These are phyloP conservation scores for Philonicus albiceps DNA, from an alignment of 2,888 invertebrate genomes.

Conservation along the genomic window DNA sequence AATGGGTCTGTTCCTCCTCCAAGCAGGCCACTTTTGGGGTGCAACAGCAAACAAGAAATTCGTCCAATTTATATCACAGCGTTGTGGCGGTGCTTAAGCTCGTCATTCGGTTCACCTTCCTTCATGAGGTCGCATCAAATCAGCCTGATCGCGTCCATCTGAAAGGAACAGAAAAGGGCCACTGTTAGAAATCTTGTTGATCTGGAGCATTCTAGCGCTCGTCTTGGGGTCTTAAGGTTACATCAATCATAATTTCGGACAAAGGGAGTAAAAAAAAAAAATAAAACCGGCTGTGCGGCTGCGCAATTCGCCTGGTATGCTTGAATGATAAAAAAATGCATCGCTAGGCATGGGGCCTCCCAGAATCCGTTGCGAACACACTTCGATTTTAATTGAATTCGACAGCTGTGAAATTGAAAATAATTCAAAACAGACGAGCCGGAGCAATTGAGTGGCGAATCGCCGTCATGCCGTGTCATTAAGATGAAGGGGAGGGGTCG, in stretches of 20 bases:
- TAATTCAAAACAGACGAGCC: conserved; percentile 14
- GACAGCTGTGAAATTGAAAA: conserved; percentile 28
- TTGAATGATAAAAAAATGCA: neutral
- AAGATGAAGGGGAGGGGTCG: neutral
- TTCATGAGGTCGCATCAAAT: conserved; percentile 42
- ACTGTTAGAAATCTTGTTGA: conserved; percentile 7
- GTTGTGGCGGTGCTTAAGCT: neutral
- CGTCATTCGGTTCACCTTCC: conserved; percentile 15
- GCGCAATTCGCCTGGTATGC: neutral
- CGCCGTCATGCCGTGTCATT: neutral
- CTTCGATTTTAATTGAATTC: conserved; percentile 11
- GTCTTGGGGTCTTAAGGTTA: neutral
- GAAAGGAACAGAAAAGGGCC: conserved; percentile 36
- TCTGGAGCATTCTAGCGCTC: neutral
- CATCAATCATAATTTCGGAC: conserved; percentile 16
- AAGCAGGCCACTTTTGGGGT: neutral
- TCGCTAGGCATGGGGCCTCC: neutral
- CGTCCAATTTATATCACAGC: conserved; percentile 17
- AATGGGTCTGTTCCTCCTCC: neutral
- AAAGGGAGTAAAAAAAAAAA: neutral
- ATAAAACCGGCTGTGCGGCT: neutral
- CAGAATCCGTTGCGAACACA: neutral
- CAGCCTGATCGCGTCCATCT: conserved; percentile 43
- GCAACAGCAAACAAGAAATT: conserved; percentile 3
- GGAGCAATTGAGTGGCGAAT: neutral